Base-by-base conservation (phyloP, 2,888 invertebrate genomes). In the Agrotis clavis region DNA sequence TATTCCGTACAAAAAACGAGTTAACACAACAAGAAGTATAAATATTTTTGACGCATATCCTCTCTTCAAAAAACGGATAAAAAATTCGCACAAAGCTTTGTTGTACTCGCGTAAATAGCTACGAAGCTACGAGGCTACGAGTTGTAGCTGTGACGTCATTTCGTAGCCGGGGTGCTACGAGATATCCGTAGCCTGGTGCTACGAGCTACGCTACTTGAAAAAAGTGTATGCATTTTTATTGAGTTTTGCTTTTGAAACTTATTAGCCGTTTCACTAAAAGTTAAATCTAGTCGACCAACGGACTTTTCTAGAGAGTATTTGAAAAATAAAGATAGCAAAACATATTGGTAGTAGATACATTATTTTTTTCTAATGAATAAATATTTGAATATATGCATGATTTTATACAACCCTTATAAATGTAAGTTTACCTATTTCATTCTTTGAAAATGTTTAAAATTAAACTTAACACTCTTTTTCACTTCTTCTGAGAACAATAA, bases 81-180 rank as follows among this genome's bases (percentile, higher is more conserved):
- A 68, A 79, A 70, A 66, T n/a, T 61, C 56, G 45, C 48, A 63
- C 84, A 74, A 77, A 70, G 84, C 74, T 81, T 74, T 56, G 30
- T 67, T 80, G 79, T 78, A 66, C 50, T 73, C 65, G 14, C 54
- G 68, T 64, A 73, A 83, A 80, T 80, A 67, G 81, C 81, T 80
- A 73, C 82, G 51, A 18, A 59, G 77, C 68, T 50, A 50, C 74
- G 41, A 48, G 67, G 67, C 69, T 78, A 79, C 81, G 76, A 68
- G 68, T 57, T 60, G 70, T 82, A 77, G 73, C 68, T 61, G 67
- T 73, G 72, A 80, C 81, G 77, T 83, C 66, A 80, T 77, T 68
- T 61, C 66, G 83, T 83, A 80, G 81, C 77, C 19, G 25, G n/a
- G n/a, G 19, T 73, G 64, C 76, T 83, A 73, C 81, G 70, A 70